Percentiles rank a stretch among this genome's conserved stretches.
These are phyloP conservation scores for Melinaea menophilus DNA, from an alignment of 2,888 invertebrate genomes.

Conservation along the genomic window DNA sequence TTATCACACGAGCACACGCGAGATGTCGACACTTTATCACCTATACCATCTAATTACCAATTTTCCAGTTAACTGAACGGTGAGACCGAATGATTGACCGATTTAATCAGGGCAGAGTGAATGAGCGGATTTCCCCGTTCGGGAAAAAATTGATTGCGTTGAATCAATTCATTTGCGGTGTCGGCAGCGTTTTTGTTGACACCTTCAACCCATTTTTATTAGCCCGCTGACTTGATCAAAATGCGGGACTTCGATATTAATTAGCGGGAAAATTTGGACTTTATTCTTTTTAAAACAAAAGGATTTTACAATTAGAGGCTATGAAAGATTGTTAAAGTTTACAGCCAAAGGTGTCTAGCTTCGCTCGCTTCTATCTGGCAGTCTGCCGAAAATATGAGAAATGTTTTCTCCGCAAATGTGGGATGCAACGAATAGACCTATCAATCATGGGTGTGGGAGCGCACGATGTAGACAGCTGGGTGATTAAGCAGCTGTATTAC, in stretches of 20 bases:
- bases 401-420: conserved; percentile 28
- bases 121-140: conserved; percentile 48
- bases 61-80: conserved; percentile 74
- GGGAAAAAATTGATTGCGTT: conserved; percentile 67
- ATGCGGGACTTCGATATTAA: conserved; percentile 46
- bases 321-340: conserved; percentile 4
- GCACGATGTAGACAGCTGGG: conserved; percentile 27
- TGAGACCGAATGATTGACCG: conserved; percentile 72
- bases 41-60: conserved; percentile 70
- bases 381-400: conserved; percentile 35
- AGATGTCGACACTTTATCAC: conserved; percentile 54
- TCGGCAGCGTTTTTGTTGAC: conserved; percentile 60
- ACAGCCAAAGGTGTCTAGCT: conserved; percentile 16
- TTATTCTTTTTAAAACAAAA: conserved; percentile 35
- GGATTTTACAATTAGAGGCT: conserved; percentile 6
- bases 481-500: conserved; percentile 32
- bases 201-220: conserved; percentile 51
- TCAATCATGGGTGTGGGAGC: conserved; percentile 32
- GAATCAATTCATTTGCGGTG: conserved; percentile 69
- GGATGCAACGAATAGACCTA: conserved; percentile 31
- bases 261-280: conserved; percentile 38
- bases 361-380: conserved; percentile 32
- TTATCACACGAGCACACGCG: conserved; percentile 35
- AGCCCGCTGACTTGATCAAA: conserved; percentile 33
- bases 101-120: conserved; percentile 65